Percentiles rank a stretch among this genome's conserved stretches.
Conservation (phyloP, 92 coral and sea anemone genomes). For the Desmophyllum pertusum region DNA sequence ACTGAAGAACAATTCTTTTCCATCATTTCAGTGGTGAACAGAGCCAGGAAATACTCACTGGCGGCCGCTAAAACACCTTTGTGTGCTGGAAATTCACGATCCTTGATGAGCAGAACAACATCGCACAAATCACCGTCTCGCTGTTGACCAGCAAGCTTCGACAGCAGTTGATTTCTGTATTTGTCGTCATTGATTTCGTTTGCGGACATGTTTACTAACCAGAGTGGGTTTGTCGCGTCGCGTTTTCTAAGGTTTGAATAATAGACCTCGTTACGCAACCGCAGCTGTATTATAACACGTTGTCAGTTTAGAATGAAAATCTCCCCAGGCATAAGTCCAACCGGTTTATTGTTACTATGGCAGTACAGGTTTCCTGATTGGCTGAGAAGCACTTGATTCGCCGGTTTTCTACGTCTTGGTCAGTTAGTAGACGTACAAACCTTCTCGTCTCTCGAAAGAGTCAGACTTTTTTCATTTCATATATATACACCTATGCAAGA, state of each 20-base stretch:
- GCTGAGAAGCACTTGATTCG: too few relatives aligned
- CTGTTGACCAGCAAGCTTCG: constrained; percentile 23
- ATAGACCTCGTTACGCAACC: too few relatives aligned
- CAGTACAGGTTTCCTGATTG: too few relatives aligned
- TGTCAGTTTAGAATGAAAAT: too few relatives aligned
- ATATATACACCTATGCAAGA: too few relatives aligned
- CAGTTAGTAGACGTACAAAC: too few relatives aligned
- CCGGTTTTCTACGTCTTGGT: too few relatives aligned
- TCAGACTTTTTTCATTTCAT: too few relatives aligned
- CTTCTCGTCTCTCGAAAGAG: too few relatives aligned
- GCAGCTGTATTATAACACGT: too few relatives aligned
- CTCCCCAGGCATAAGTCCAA: too few relatives aligned
- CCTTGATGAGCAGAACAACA: constrained; percentile 64
- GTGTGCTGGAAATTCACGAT: constrained; percentile 65
- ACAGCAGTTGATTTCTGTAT: not conserved
- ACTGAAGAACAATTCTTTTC: constrained; percentile 40
- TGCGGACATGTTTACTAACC: not conserved
- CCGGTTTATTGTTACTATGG: too few relatives aligned
- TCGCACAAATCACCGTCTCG: constrained; percentile 61
- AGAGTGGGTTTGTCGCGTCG: not conserved
- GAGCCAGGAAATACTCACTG: constrained; percentile 71
- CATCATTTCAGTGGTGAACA: constrained; percentile 70
- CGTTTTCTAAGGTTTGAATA: not conserved
- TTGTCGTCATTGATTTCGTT: not conserved
- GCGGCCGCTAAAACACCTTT: constrained; percentile 71